Percentiles rank a stretch among this genome's conserved stretches.
Conservation (phyloP, 2,888 invertebrate species). For the Lypha dubia region DNA sequence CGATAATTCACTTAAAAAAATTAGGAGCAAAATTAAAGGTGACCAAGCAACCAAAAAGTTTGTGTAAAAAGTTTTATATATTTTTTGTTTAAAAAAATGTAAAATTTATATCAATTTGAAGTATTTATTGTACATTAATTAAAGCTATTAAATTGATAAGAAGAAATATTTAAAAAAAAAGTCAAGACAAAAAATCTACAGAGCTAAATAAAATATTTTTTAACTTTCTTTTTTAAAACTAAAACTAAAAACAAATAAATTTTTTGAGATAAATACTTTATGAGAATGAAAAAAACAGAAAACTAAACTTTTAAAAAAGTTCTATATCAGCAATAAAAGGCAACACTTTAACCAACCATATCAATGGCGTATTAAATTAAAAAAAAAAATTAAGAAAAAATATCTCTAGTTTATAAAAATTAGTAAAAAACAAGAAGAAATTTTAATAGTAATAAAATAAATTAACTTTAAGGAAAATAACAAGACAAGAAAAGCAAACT, state of each 20-base stretch:
- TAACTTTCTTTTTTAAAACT: constrained; percentile 61
- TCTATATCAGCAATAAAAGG: constrained; percentile 81
- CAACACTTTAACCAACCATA: constrained; percentile 78
- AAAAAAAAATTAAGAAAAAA: constrained; percentile 64
- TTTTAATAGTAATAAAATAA: constrained; percentile 67
- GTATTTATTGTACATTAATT: constrained; percentile 3
- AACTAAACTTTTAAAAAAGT: constrained; percentile 65
- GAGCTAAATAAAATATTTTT: constrained; percentile 63
- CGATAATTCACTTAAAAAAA: neutral
- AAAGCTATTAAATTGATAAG: constrained; percentile 72
- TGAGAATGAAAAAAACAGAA: constrained; percentile 55
- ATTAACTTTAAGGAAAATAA: constrained; percentile 22
- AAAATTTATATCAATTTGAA: neutral
- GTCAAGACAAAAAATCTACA: constrained; percentile 34
- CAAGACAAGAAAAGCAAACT: constrained; percentile 1
- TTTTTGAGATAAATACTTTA: constrained; percentile 64
- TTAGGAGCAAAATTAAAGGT: neutral
- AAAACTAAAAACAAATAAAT: constrained; percentile 44
- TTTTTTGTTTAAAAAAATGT: neutral
- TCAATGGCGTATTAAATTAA: constrained; percentile 77
- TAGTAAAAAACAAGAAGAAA: constrained; percentile 48
- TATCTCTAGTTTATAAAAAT: constrained; percentile 56
- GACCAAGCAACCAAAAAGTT: neutral
- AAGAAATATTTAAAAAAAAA: constrained; percentile 54
- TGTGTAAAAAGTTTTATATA: constrained; percentile 41